phyloP scores from a whole-genome alignment of 2,888 invertebrate species.

The Leptura quadrifasciata region DNA sequence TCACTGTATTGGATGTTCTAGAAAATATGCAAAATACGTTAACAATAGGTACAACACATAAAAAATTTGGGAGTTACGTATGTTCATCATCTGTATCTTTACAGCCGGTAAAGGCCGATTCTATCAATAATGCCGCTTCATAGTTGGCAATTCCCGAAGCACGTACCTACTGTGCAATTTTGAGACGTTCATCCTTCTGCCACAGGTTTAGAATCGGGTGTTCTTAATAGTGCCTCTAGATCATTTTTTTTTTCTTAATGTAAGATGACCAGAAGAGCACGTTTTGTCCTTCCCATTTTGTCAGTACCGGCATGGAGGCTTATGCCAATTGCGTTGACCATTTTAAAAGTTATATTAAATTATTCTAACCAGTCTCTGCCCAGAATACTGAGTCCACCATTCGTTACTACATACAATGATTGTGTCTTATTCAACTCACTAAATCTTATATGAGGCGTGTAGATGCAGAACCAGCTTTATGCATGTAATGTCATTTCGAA shows the following conservation, averaged over 20 bases:
- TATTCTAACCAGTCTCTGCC: too few species aligned
- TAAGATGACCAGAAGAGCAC: not conserved
- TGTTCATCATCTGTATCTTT: not conserved
- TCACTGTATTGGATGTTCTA: not conserved
- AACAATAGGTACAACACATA: not conserved
- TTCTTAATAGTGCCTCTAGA: not conserved
- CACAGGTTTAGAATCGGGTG: not conserved
- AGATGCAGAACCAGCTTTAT: too few species aligned
- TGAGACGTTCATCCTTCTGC: not conserved
- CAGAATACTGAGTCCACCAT: too few species aligned
- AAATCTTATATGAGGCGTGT: too few species aligned
- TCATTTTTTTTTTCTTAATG: not conserved
- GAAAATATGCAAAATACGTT: slow-evolving; percentile 3
- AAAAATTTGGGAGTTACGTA: not conserved
- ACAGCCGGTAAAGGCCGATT: not conserved
- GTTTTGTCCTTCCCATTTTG: not conserved
- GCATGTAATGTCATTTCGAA: too few species aligned
- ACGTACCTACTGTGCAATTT: not conserved
- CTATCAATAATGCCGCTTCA: not conserved
- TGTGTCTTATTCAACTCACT: too few species aligned
- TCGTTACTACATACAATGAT: too few species aligned
- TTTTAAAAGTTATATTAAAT: too few species aligned
- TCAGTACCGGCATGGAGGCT: too few species aligned
- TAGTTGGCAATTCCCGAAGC: not conserved
- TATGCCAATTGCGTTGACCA: too few species aligned